Base-by-base conservation (phyloP, 2,888 invertebrate species). In the Calliphora vomitoria region DNA sequence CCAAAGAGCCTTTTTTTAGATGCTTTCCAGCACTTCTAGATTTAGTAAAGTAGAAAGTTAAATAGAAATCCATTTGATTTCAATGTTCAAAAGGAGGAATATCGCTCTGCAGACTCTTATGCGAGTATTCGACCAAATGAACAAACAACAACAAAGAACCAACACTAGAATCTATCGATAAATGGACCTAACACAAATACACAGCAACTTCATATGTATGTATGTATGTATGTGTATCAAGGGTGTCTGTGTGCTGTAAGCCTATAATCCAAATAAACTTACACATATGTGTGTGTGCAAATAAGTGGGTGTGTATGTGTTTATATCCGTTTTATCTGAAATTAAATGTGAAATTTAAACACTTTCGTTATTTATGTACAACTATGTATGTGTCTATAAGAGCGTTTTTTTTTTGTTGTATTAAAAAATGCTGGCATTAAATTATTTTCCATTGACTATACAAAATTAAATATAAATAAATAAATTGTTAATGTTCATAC, bases 61-160 rank as follows among this genome's bases (percentile, higher is more conserved):
- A 88, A 82, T 82, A 88, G n/a, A 80, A 86, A 76, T 86, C 71
- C 75, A 85, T 85, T 85, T 75, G 18, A 83, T 66, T 85, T 71
- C 41, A 55, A 76, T 75, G 18, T 41, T 50, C 25, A 47, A 50
- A 41, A 58, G 62, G 5, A n/a, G 25, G 5, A 35, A 31, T 18
- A 69, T 18, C 18, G 25, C 13, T 44, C 11, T 50, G 31, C 18
- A 35, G 11, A 15, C 31, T n/a, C 35, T 18, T 15, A 1, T 5
- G 35, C 1, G n/a, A 71, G 13, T 62, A 18, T 50, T 80, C 35
- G 38, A 35, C 71, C 53, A 58, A 44, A 79, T n/a, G 35, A 44
- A 20, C 13, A 41, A 41, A 31, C 18, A 20, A 66, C 41, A 66
- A 66, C 18, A 35, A 62, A 31, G 8, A 35, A 62, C 15, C 8